These are phyloP conservation scores for Ictalurus punctatus DNA, from an alignment of 2,113 vertebrate species.

Conservation along the genomic window DNA sequence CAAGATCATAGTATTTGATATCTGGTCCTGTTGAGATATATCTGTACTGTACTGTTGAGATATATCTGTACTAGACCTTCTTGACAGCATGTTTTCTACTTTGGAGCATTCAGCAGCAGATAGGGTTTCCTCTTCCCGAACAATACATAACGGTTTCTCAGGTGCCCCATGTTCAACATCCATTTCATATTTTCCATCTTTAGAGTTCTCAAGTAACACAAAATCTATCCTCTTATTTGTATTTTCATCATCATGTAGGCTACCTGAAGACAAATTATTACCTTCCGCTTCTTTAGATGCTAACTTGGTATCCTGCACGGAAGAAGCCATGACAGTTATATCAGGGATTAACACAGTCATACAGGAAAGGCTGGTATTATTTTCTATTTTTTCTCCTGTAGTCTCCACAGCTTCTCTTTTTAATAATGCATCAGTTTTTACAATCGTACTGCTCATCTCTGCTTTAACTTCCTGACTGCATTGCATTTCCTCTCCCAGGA, in stretches of 20 bases:
- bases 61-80: neutral
- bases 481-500: conserved; percentile 52
- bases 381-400: neutral
- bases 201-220: neutral
- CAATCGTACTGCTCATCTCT: conserved; percentile 24
- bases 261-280: neutral
- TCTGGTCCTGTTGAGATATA: conserved; percentile 20
- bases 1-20: conserved; percentile 2
- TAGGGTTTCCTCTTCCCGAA: neutral
- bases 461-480: neutral
- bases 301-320: conserved; percentile 14
- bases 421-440: neutral
- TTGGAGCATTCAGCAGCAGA: conserved; percentile 13
- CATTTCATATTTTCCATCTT: neutral
- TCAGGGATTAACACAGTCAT: neutral
- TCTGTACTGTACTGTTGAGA: conserved; percentile 17
- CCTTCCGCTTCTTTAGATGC: neutral
- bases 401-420: neutral
- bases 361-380: neutral
- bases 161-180: neutral
- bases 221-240: neutral
- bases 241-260: conserved; percentile 21
- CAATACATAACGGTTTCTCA: conserved; percentile 11
- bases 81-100: neutral
- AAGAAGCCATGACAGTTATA: neutral